phyloP scores from a whole-genome alignment of 2,113 vertebrate genomes.

The Poicephalus meyeri region DNA sequence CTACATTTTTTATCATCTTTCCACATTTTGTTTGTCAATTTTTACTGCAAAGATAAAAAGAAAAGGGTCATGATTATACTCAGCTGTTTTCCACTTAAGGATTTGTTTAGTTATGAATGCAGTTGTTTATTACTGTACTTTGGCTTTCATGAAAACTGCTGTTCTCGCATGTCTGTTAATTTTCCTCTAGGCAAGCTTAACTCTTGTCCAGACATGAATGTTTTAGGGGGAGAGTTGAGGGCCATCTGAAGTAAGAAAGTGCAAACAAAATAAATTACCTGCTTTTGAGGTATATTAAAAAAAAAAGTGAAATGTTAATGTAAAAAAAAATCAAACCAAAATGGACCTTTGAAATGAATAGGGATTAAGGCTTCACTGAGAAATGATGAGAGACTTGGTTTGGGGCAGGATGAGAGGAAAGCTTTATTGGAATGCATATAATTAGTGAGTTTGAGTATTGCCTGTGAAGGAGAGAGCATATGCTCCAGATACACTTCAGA shows the following conservation, averaged over 20 bases:
- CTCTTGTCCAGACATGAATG: not conserved
- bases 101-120: not conserved
- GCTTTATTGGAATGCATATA: not conserved
- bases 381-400: conserved; percentile 3
- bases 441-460: not conserved
- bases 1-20: not conserved
- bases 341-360: not conserved
- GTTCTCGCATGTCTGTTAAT: not conserved
- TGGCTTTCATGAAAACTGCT: not conserved
- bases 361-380: not conserved
- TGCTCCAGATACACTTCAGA: not conserved
- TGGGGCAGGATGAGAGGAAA: not conserved
- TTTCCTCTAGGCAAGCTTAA: not conserved
- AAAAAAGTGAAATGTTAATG: not conserved
- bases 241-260: not conserved
- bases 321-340: not conserved
- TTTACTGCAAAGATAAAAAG: not conserved
- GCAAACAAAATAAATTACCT: not conserved
- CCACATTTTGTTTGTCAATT: not conserved
- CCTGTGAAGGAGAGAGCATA: not conserved
- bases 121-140: not conserved
- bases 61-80: not conserved
- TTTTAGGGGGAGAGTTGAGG: not conserved
- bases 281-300: not conserved
- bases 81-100: conserved; percentile 7